Conservation (phyloP, 2,113 vertebrate species). For the Gnathonemus longibarbis region DNA sequence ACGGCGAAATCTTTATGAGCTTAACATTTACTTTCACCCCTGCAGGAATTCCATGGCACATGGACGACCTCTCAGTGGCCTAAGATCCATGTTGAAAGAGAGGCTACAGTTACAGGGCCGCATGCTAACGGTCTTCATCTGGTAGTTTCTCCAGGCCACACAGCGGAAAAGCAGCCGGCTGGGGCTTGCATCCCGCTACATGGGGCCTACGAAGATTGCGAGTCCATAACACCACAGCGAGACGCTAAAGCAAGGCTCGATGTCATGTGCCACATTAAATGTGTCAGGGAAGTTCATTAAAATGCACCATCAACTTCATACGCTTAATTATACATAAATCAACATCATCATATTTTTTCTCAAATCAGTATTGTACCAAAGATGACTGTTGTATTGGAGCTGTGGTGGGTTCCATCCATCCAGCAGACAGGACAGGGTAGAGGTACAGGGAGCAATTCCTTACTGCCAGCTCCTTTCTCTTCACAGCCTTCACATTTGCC, state of each 20-base stretch:
- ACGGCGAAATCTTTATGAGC: background rate
- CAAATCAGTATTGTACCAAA: too few species aligned
- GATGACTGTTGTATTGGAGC: too few species aligned
- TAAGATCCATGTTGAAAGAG: background rate
- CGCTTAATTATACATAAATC: background rate
- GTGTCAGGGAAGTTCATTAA: background rate
- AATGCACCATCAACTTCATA: background rate
- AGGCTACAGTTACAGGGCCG: background rate
- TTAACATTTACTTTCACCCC: background rate
- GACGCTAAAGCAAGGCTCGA: background rate
- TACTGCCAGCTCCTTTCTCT: background rate
- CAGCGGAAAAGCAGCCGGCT: background rate
- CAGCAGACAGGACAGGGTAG: too few species aligned
- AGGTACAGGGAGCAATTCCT: too few species aligned
- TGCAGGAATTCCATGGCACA: background rate
- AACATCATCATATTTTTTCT: background rate
- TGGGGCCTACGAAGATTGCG: background rate
- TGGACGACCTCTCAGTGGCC: background rate
- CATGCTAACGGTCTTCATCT: background rate
- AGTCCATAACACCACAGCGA: background rate
- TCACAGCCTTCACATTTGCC: background rate
- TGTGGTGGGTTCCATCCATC: too few species aligned
- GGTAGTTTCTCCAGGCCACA: background rate
- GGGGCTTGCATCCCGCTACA: background rate
- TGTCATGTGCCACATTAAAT: background rate